Evolutionary conservation across 2,797 vertebrate species (phyloP), one percentile per base, ranked within the genome.

Genomic region (Eutrigla gurnardus): DNA sequence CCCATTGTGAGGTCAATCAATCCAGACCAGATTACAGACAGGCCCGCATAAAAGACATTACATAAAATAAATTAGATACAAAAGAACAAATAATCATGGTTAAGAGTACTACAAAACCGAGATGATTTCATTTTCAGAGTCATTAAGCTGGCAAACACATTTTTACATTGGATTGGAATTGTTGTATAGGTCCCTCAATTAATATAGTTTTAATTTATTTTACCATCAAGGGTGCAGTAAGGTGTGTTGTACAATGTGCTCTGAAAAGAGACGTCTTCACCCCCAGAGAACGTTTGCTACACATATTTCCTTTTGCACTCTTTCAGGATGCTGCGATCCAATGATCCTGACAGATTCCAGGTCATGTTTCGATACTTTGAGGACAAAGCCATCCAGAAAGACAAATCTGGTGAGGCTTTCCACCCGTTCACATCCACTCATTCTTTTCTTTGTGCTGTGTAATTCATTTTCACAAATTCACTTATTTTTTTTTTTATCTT

Each of bases 311-410:
- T 64, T 9, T 47, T 66, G 18, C 43, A 10, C 42, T 77, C 3
- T 47, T 70, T n/a, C 72, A 98, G 97, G 91, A 97, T 99, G 69
- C 91, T 97, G 60, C 95, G 95, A 60, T 97, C 97, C 45, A 96
- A 96, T 25, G 97, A 97, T 80, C 94, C 96, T 7, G 97, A 97
- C 90, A 94, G 97, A 57, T 98, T 99, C 90, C 97, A 98, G 88
- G 96, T 99, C 55, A 98, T 99, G 97, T 99, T 98, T 92, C 95
- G 94, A 80, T 98, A 99, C 89, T 97, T 96, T 83, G 97, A 99
- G 81, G 97, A 98, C 92, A 99, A 97, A 95, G 97, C 97, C 61
- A 98, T 98, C 88, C 97, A 98, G 67, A 98, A 98, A 87, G 97
- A 98, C 91, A 98, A 98, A 88, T 98, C 97, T 53, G 97, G 97